Conservation (phyloP, 2,113 vertebrate genomes). For the Corvus hawaiiensis region DNA sequence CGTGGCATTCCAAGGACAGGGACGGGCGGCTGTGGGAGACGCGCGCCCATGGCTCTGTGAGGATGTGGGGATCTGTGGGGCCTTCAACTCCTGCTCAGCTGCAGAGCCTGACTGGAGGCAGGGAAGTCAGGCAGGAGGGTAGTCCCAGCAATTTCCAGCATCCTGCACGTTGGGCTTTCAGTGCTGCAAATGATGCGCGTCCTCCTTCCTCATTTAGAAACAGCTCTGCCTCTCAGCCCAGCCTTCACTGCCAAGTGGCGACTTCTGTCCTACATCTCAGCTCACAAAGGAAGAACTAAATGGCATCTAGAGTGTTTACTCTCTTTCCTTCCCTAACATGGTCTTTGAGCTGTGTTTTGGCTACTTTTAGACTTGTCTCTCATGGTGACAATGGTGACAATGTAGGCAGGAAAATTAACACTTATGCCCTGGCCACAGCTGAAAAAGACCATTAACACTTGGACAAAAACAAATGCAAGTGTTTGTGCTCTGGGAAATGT, state of each 20-base stretch:
- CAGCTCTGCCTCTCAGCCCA: slow-evolving; percentile 2
- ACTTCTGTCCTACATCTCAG: not conserved
- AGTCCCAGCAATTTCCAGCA: not conserved
- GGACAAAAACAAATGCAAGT: slow-evolving; percentile 24
- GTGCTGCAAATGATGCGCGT: not conserved
- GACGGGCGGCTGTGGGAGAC: fast-evolving
- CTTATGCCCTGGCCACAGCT: slow-evolving; percentile 3
- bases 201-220: slow-evolving; percentile 18
- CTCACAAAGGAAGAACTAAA: slow-evolving; percentile 11
- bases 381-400: slow-evolving; percentile 19
- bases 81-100: not conserved
- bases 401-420: slow-evolving; percentile 25
- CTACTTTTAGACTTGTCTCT: slow-evolving; percentile 40
- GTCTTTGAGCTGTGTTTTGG: slow-evolving; percentile 35
- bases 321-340: slow-evolving; percentile 20
- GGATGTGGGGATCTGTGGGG: not conserved
- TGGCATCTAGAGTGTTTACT: slow-evolving; percentile 40
- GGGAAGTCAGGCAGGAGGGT: not conserved
- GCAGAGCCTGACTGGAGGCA: not conserved
- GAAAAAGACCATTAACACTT: slow-evolving; percentile 58
- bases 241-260: not conserved
- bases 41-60: fast-evolving
- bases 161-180: not conserved
- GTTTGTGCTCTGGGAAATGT: slow-evolving; percentile 39
- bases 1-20: fast-evolving